These are phyloP conservation scores for Zaprionus tsacasi DNA, from an alignment of 1,140 invertebrate species.

Conservation along the genomic window DNA sequence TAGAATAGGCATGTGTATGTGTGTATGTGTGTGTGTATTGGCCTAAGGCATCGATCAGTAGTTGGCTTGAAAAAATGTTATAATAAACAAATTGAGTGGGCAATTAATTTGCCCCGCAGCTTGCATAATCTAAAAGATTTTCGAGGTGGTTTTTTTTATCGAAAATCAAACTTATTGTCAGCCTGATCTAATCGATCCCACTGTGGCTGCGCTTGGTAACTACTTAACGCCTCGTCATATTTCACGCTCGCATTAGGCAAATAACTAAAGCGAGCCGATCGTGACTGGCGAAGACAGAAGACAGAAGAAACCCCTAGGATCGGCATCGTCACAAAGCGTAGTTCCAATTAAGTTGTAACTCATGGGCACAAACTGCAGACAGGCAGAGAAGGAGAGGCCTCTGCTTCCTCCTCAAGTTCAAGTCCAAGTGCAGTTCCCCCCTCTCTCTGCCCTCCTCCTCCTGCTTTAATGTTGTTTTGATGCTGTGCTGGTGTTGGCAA, in stretches of 20 bases:
- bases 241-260: slow-evolving; percentile 72
- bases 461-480: slow-evolving; percentile 76
- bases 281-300: slow-evolving; percentile 58
- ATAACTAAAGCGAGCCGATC: slow-evolving; percentile 70
- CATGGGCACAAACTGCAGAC: slow-evolving; percentile 46
- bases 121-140: neutral
- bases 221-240: slow-evolving; percentile 81
- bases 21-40: neutral
- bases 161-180: neutral
- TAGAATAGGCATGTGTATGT: neutral
- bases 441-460: neutral
- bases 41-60: neutral
- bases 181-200: slow-evolving; percentile 15
- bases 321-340: slow-evolving; percentile 42
- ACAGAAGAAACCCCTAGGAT: neutral
- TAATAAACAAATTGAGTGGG: slow-evolving; percentile 5
- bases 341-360: slow-evolving; percentile 83
- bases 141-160: neutral
- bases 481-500: slow-evolving; percentile 61
- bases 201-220: slow-evolving; percentile 59
- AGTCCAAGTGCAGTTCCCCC: slow-evolving; percentile 18
- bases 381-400: neutral
- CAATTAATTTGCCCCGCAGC: neutral
- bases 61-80: neutral
- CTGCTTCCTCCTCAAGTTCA: slow-evolving; percentile 24